A percentile compares a stretch with the other conserved stretches of the same genome.
These are phyloP conservation scores for Rattus rattus DNA, from an alignment of 2,113 vertebrate genomes.

Conservation along the genomic window DNA sequence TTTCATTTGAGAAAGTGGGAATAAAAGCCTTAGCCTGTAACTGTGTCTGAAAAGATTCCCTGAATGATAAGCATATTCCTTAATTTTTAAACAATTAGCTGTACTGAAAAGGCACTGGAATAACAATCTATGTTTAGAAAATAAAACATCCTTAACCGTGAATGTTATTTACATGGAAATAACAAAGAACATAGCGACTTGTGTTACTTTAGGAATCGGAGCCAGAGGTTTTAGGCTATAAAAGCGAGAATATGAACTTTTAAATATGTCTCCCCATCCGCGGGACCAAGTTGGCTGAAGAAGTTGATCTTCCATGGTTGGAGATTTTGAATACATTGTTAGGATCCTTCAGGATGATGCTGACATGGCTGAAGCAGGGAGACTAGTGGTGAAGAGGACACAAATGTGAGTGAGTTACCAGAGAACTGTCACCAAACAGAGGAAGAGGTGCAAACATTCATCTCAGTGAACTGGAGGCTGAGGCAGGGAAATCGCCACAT, in stretches of 20 bases:
- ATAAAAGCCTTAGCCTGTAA: background rate
- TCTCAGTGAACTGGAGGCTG: too few relatives aligned
- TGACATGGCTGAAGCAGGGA: background rate
- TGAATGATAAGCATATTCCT: background rate
- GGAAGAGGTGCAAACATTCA: background rate
- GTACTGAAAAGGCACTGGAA: background rate
- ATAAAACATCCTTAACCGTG: background rate
- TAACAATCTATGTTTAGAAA: background rate
- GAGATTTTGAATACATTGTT: background rate
- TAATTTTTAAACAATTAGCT: constrained; percentile 39
- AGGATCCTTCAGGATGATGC: background rate
- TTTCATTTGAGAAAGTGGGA: constrained; percentile 1
- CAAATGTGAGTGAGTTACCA: background rate
- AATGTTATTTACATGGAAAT: background rate
- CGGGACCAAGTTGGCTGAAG: background rate
- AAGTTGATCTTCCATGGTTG: background rate
- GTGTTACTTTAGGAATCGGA: background rate
- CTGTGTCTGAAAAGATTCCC: background rate
- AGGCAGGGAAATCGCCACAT: background rate
- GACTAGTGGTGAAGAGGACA: background rate
- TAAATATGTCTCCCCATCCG: background rate
- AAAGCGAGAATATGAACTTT: background rate
- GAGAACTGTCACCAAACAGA: background rate
- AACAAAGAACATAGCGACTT: background rate
- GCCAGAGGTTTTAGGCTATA: background rate